Base-by-base conservation (phyloP, 1,140 invertebrate genomes). In the Wiebesia pumilae region DNA sequence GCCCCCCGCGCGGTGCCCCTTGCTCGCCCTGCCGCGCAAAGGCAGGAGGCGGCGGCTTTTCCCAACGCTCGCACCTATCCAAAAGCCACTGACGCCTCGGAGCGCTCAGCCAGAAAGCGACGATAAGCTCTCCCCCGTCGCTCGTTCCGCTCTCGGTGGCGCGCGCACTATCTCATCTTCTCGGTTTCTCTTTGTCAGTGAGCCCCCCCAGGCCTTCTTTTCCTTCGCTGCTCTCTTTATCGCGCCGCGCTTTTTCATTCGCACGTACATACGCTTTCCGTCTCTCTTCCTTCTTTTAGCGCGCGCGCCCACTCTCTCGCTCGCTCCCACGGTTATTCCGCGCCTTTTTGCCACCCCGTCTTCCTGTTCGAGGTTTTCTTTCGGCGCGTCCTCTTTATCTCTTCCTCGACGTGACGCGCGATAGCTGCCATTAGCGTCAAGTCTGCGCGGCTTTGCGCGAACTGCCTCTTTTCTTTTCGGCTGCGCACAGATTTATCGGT, bases 41-140 rank as follows among this genome's bases (percentile, higher is more conserved):
- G 19, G 69, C 62, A 21, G 30, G 77, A 1, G 38, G 27, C 43
- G 67, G 33, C 30, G 67, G 10, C 67, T n/a, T 16, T n/a, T 19
- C 16, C 16, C 16, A 3, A 21, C 3, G n/a, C 65, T 30, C 40
- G 24, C 38, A 19, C 71, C 38, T 83, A 88, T 88, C 85, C 91
- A 90, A 92, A 92, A 91, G 90, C 91, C 92, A 90, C 90, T 91
- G 91, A 92, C 91, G 91, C 81, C 69, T 79, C 62, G 79, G 54
- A 47, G 92, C 93, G 92, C 91, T 93, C 93, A 94, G 91, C 93
- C 92, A 93, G 93, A 93, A 93, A 93, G 91, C 92, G 89, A 92
- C 92, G 93, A 93, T 93, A 93, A 93, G 93, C 91, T 90, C 90
- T 90, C 87, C 27, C 79, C 27, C 79, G 85, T 27, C 78, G 58